Evolutionary conservation across 2,888 invertebrate species (phyloP), one percentile per base, ranked within the genome.

Genomic region (Cephus sareptanus): DNA sequence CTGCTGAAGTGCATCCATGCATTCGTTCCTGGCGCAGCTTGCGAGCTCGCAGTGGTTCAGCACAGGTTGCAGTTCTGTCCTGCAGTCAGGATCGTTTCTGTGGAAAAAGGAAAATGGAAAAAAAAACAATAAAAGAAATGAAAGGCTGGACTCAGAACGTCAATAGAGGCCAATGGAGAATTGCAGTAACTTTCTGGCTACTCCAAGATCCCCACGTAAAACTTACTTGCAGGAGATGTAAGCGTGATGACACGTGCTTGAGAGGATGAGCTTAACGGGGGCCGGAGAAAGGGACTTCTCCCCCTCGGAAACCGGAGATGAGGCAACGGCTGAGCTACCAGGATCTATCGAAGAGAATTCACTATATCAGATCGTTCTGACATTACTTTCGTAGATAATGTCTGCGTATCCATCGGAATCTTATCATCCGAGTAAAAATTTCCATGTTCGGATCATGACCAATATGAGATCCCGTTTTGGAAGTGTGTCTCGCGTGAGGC

Each of bases 171-270:
- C 56, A 23, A 23, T 23, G 15, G 23, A 56, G 56, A 56, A 56
- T 23, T 9, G 23, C 9, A 56, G 56, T 56, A 23, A 56, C 23
- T 56, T 40, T 56, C 56, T 56, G 23, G 56, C 23, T 56, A 56
- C 23, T 56, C 15, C 23, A 56, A 56, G 56, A 6, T 56, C 56
- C 56, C 56, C 23, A 2, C 56, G 23, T 56, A 2, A 23, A 56
- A 87, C 91, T 89, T 81, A 91, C 91, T 88, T 90, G 91, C 91
- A 91, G 37, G 90, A 85, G 15, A 87, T 85, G 81, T 90, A 91
- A 75, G 97, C 97, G 85, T 96, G 94, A 92, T 97, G 97, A 92
- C 98, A 97, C 85, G 97, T 97, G 88, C 97, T 97, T 92, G 97
- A 94, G 80, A 95, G 94, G 69, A 94, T 94, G 90, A 94, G 92